These are phyloP conservation scores for Zaprionus lineosus DNA, from an alignment of 2,888 invertebrate species.

Conservation along the genomic window DNA sequence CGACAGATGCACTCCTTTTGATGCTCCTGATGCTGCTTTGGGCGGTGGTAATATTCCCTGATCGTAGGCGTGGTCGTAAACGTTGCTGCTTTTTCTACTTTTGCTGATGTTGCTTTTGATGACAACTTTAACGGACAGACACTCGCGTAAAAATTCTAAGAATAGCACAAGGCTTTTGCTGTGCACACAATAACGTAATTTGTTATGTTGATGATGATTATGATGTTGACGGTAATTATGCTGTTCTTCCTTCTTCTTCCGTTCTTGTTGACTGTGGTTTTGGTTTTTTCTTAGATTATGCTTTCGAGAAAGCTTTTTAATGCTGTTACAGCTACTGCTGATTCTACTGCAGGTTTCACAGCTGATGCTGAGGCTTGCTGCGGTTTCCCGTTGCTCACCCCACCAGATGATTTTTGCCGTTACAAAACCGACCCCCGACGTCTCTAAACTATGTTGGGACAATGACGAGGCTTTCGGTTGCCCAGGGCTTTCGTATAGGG, in stretches of 20 bases:
- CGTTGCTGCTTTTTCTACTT: conserved; percentile 34
- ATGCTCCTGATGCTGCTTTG: conserved; percentile 21
- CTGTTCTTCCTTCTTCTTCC: conserved; percentile 30
- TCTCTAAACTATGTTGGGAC: conserved; percentile 26
- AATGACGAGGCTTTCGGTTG: conserved; percentile 42
- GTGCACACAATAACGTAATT: conserved; percentile 63
- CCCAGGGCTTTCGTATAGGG: conserved; percentile 51
- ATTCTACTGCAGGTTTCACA: conserved; percentile 50
- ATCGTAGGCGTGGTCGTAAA: conserved; percentile 51
- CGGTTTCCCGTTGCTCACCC: conserved; percentile 63
- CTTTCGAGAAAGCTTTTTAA: conserved; percentile 54
- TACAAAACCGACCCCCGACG: conserved; percentile 41
- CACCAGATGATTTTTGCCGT: conserved; percentile 71
- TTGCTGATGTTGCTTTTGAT: conserved; percentile 18
- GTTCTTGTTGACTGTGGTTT: no score
- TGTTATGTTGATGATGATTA: conserved; percentile 41
- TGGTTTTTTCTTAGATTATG: conserved; percentile 46
- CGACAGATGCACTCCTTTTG: conserved; percentile 44
- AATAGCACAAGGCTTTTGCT: conserved; percentile 73
- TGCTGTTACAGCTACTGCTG: conserved; percentile 24
- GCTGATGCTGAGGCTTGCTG: conserved; percentile 55
- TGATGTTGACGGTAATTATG: conserved; percentile 23
- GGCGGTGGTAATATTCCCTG: conserved; percentile 11
- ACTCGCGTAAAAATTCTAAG: conserved; percentile 73
- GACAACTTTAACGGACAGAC: conserved; percentile 69